phyloP scores from a whole-genome alignment of 2,797 vertebrate genomes.

The Tadarida brasiliensis region DNA sequence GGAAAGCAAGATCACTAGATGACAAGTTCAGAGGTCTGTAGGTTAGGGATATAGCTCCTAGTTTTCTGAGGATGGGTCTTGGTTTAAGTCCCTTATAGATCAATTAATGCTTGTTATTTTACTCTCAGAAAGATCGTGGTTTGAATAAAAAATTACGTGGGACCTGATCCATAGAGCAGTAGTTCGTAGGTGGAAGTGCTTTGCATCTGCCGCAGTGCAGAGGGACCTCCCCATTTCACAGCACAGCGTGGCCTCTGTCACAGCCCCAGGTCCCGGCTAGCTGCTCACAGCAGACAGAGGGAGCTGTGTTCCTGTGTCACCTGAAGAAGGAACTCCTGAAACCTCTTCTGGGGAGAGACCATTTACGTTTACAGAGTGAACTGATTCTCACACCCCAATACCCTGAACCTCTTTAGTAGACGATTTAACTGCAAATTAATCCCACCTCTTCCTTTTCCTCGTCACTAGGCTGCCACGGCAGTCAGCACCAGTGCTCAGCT shows the following conservation, averaged over 20 bases:
- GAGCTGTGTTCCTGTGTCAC: not conserved
- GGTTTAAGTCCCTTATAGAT: not conserved
- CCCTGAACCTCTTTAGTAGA: not conserved
- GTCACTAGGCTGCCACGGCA: not conserved
- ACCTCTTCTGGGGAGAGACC: not conserved
- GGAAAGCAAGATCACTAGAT: not conserved
- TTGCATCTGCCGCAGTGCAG: not conserved
- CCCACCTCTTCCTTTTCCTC: not conserved
- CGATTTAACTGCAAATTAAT: constrained; percentile 17
- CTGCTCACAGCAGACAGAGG: not conserved
- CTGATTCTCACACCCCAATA: not conserved
- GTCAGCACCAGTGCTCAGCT: not conserved
- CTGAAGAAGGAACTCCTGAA: not conserved
- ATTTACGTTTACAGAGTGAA: not conserved
- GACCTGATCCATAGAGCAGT: not conserved
- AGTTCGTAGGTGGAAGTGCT: not conserved
- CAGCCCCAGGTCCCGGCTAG: not conserved
- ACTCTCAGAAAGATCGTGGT: not conserved
- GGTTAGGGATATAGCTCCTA: not conserved
- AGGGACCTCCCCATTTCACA: not conserved
- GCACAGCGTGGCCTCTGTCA: not conserved
- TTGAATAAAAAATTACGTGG: not conserved
- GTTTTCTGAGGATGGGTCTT: not conserved
- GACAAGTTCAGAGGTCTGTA: not conserved
- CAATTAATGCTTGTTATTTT: not conserved